Evolutionary conservation across 2,888 invertebrate species (phyloP), one percentile per base, ranked within the genome.

Genomic region (Dynastes grantii): DNA sequence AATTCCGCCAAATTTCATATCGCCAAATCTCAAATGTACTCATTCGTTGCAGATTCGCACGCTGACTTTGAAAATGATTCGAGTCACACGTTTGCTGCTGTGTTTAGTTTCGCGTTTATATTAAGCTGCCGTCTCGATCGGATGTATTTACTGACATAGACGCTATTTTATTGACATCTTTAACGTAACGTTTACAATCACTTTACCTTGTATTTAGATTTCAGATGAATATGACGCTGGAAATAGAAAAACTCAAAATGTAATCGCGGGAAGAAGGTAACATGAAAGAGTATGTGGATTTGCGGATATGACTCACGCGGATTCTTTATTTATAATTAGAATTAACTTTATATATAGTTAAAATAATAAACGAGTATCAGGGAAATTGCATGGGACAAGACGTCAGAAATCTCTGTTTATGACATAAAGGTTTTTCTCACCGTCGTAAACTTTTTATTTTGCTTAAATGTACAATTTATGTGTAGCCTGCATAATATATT

Each of bases 71-170:
- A n/a, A 9, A 68, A 51, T 49, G 27, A 29, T 27, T 6, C 67
- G 49, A 16, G 22, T 61, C 32, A 13, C 45, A 11, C 11, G 49
- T 49, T 68, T 68, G 49, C 27, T 5, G 13, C 51, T 13, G 51
- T 65, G 40, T 51, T 68, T 29, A 68, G 51, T 29, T 51, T 27
- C 49, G n/a, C 11, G 13, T 68, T 68, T 68, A 68, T 68, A 68
- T 68, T 68, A 51, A 51, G 68, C 51, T 68, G 13, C 45, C 40
- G 27, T 29, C 9, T 68, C 29, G 11, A 29, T 51, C 51, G 11
- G 29, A 27, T 29, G 27, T 68, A 16, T 51, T 22, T 29, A 68
- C 27, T n/a, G 5, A 32, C 29, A 51, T 29, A 68, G 4, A 51
- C 8, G 27, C 29, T 51, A 49, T 51, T 68, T 68, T 68, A 51